Base-by-base conservation (phyloP, 2,113 vertebrate genomes). In the Lepidothrix coronata region DNA sequence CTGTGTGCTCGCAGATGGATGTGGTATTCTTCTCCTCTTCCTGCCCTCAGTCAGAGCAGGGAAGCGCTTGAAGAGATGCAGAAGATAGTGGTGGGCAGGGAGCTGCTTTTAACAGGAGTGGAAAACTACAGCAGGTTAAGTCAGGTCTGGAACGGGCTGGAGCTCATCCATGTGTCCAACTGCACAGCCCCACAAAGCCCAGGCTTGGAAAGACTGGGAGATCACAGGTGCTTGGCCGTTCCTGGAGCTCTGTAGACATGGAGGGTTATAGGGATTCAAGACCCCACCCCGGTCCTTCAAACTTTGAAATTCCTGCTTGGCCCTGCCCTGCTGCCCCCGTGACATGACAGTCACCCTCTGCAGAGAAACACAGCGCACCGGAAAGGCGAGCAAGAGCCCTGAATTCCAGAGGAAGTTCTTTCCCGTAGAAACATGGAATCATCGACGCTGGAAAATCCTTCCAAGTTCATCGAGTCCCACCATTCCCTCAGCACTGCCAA, bases 291-390 rank as follows among this genome's bases (percentile, higher is more conserved):
- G 16, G 16, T 14, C 4, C 5, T 51, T 18, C 54, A 22, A 8
- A 9, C 8, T 22, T 14, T 7, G 76, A 37, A 49, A 52, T 16
- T 21, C 41, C 63, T 18, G 22, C 46, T 43, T 39, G 1, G 0
- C 41, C 20, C 16, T 65, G 6, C 58, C 20, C 4, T 19, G 0
- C 22, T 20, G 9, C 61, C 68, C 54, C 33, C 2, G 0, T 0
- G 5, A 2, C 1, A 5, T 5, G 61, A 14, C 12, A 3, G 7
- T 28, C 14, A 4, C 37, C 59, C 62, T 44, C 59, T 4, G 0
- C 3, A 1, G 24, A 43, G 51, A 52, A 16, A 66, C 18, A 6
- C 24, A 48, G 0, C 0, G 4, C 28, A 4, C 22, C n/a, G n/a
- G 35, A 22, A 63, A 43, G 3, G 28, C 33, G 5, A 3, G 31